Evolutionary conservation across 2,888 invertebrate genomes (phyloP).

Genomic region (Melanophora roralis): DNA sequence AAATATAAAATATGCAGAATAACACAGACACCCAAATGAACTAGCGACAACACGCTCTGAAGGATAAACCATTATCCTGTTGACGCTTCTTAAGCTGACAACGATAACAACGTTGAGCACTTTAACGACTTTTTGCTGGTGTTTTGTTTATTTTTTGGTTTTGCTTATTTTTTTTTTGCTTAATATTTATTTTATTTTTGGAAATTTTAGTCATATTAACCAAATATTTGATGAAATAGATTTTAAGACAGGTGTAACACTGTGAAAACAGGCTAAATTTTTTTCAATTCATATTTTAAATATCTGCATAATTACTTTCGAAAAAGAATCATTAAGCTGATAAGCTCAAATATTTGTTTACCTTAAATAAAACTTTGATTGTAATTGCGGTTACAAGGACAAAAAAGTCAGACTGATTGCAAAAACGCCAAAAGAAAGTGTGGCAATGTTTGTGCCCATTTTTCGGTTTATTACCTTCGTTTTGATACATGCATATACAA

Average conservation of each 20-base stretch:
- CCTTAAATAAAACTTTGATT: too few species aligned
- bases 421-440: constrained; percentile 8
- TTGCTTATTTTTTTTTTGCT: too few species aligned
- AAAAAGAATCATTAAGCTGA: too few species aligned
- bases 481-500: not conserved
- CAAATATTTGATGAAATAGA: too few species aligned
- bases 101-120: constrained; percentile 55
- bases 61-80: constrained; percentile 63
- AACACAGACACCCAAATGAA: not conserved
- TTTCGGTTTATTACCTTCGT: constrained; percentile 35
- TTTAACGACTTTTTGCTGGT: constrained; percentile 48
- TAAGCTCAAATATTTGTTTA: too few species aligned
- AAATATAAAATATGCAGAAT: not conserved
- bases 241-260: too few species aligned
- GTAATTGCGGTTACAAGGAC: too few species aligned
- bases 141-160: constrained; percentile 3
- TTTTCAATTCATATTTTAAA: too few species aligned
- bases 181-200: too few species aligned
- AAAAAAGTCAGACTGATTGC: not conserved
- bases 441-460: constrained; percentile 28
- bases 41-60: constrained; percentile 38
- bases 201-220: too few species aligned
- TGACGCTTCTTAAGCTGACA: constrained; percentile 61
- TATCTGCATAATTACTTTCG: too few species aligned
- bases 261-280: too few species aligned